Evolutionary conservation across 2,797 vertebrate genomes (phyloP), one percentile per base, ranked within the genome.

Genomic region (Eulemur coronatus): DNA sequence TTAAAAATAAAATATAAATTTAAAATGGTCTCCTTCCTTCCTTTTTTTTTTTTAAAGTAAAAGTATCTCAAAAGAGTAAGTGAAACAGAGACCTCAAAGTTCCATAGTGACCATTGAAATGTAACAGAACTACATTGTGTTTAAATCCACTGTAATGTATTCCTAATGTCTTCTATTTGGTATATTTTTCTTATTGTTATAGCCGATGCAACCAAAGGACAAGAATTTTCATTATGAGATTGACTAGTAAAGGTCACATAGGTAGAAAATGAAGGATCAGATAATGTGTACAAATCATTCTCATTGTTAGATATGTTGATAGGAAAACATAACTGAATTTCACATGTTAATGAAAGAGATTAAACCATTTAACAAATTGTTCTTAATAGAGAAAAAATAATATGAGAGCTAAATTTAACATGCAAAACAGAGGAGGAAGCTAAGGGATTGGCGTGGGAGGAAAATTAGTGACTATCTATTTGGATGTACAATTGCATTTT

Each of bases 341-440:
- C 17, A 48, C 33, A 0, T 57, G 46, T 65, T 91, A 91, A 33
- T 80, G 35, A 72, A 91, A 96, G 50, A 57, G n/a, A 94, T 81
- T 3, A 72, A 82, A 52, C 35, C 12, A 79, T 43, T 93, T 43
- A 91, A 94, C 17, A 84, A 78, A 69, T 79, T 92, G 9, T 90
- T 97, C 46, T 91, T 94, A 86, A 73, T 76, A 79, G 38, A 86
- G 26, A 73, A 88, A 89, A 96, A 91, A 84, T 81, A 30, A 55
- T 18, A 86, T 61, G 52, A 80, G 38, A 85, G 30, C 41, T 93
- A 95, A 95, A 73, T 85, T 41, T 96, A 57, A 93, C 24, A 17
- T 38, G 55, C 79, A 69, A 70, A 81, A 65, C n/a, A 91, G 20
- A 50, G 35, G 65, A 86, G 46, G 59, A 82, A 86, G 43, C 91